Conservation (phyloP, 2,113 vertebrate species). For the Alosa alosa region DNA sequence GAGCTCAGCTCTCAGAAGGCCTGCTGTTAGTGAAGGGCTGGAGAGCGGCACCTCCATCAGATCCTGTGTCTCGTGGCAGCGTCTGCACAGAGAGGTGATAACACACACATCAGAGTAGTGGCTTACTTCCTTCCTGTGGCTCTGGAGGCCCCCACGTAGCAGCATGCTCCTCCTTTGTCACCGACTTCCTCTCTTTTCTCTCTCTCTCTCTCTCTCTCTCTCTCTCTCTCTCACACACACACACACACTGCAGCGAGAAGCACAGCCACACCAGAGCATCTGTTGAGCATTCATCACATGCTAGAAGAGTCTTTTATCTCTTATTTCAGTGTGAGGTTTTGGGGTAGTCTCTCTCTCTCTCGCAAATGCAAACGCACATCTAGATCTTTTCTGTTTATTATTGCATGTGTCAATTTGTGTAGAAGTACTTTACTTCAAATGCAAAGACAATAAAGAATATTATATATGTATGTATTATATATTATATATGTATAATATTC, state of each 20-base stretch:
- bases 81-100: background rate
- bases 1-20: background rate
- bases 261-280: background rate
- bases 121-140: background rate
- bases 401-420: too few species aligned
- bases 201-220: slow-evolving; percentile 1
- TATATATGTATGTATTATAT: too few species aligned
- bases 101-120: background rate
- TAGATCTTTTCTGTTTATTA: too few species aligned
- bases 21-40: background rate
- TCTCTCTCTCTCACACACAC: background rate
- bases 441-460: too few species aligned
- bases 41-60: background rate
- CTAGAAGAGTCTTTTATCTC: too few species aligned
- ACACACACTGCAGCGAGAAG: background rate
- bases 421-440: too few species aligned
- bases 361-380: too few species aligned
- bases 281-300: background rate
- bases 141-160: background rate
- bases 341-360: too few species aligned
- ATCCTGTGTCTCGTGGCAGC: too few species aligned
- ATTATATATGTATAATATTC: too few species aligned
- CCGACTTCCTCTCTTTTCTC: background rate
- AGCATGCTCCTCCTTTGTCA: background rate
- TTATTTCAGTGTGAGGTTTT: too few species aligned